Evolutionary conservation across 2,113 vertebrate species (phyloP).

Genomic region (Amphiprion ocellaris): DNA sequence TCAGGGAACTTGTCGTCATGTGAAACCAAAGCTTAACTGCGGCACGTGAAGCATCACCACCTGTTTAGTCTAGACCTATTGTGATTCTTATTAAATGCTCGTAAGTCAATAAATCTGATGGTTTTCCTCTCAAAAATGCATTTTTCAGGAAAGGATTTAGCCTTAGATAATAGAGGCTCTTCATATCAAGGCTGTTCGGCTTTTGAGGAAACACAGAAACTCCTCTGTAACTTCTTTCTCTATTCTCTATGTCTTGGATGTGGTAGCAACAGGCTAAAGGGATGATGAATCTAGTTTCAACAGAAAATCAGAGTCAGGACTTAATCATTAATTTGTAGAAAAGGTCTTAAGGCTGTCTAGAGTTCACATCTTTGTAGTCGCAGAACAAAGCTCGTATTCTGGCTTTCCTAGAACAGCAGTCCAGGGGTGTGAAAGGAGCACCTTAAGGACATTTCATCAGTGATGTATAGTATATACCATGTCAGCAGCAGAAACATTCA

Average conservation of each 20-base stretch:
- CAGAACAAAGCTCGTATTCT: not conserved
- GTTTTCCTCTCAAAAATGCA: not conserved
- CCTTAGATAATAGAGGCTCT: not conserved
- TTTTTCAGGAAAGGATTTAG: too few species aligned
- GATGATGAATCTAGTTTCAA: too few species aligned
- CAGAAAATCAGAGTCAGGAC: too few species aligned
- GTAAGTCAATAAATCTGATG: not conserved
- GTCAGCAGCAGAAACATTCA: not conserved
- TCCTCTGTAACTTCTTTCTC: too few species aligned
- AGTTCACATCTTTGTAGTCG: not conserved
- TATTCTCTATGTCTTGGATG: too few species aligned
- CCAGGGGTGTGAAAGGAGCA: not conserved
- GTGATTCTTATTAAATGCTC: too few species aligned
- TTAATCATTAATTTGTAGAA: too few species aligned
- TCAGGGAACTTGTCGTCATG: not conserved
- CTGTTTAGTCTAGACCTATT: not conserved
- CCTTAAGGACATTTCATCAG: constrained; percentile 5
- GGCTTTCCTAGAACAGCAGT: not conserved
- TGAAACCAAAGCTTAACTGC: constrained; percentile 9
- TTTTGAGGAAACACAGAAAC: not conserved
- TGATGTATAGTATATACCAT: constrained; percentile 2
- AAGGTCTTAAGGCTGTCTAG: not conserved
- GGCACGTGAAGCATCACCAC: not conserved
- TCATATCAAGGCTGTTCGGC: not conserved
- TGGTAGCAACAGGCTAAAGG: too few species aligned